Conservation (phyloP, 2,113 vertebrate genomes). For the Thunnus maccoyii region DNA sequence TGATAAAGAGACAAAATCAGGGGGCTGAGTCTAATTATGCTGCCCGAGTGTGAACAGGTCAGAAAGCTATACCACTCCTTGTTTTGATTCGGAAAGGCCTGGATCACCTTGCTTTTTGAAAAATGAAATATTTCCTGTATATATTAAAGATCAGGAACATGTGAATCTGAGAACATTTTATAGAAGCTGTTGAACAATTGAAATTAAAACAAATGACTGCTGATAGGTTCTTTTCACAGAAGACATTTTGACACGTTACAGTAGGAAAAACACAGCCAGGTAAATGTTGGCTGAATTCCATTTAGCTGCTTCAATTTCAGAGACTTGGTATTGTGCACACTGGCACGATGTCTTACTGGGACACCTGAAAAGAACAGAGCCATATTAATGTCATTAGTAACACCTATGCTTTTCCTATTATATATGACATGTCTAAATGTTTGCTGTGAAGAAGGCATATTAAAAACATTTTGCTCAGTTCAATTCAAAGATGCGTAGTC, state of each 20-base stretch:
- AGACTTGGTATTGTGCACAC: not conserved
- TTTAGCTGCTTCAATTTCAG: not conserved
- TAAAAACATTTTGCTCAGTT: too few relatives aligned
- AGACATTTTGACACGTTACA: not conserved
- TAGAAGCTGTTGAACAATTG: not conserved
- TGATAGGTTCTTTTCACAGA: not conserved
- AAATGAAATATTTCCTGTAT: not conserved
- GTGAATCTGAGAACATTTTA: not conserved
- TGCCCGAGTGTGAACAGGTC: constrained; percentile 49
- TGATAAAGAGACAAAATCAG: constrained; percentile 73
- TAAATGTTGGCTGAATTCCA: not conserved
- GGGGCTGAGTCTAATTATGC: constrained; percentile 47
- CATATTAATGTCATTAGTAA: too few relatives aligned
- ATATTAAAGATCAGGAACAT: not conserved
- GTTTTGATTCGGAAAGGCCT: not conserved
- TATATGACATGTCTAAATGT: too few relatives aligned
- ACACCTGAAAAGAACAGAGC: too few relatives aligned
- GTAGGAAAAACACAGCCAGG: not conserved
- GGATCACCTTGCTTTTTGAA: not conserved
- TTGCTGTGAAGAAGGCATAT: too few relatives aligned
- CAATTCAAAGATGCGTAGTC: not conserved
- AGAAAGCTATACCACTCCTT: constrained; percentile 21
- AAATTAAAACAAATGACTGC: not conserved
- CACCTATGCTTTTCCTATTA: too few relatives aligned
- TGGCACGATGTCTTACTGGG: too few relatives aligned